Evolutionary conservation across 2,113 vertebrate genomes (phyloP), one percentile per base, ranked within the genome.

Genomic region (Enhydra lutris): DNA sequence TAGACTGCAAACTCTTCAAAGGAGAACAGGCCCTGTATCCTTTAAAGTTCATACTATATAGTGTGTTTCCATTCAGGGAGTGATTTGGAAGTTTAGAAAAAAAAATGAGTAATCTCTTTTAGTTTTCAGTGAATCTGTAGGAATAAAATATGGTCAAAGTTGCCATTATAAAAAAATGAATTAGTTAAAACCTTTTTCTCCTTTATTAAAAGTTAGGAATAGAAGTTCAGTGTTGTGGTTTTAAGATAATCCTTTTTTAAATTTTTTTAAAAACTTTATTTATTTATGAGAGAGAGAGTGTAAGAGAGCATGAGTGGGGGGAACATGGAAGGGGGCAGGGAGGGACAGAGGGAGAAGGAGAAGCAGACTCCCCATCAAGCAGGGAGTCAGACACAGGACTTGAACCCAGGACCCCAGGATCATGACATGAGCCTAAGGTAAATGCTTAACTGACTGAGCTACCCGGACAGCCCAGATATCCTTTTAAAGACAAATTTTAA

Each of bases 1-100:
- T 42, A 57, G 78, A 91, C 82, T 84, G 29, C 69, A 96, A 92
- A 95, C 92, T 92, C 94, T 95, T 90, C 95, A 84, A 97, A 97
- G 87, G 90, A 92, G 45, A 92, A n/a, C 17, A 90, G 36, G 26
- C 55, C 63, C 34, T 45, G 13, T 39, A 36, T 86, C 95, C 89
- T 93, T 85, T 86, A 95, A 96, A 91, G 92, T 92, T 81, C 59
- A 81, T 96, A 86, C 80, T 42, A 69, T 78, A 71, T 6, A 89
- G 29, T 86, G 23, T 84, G 13, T 95, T 96, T 96, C 93, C 24
- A 1, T 52, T 92, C 63, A 84, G 92, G 90, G 73, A 97, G 71
- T 97, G 74, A 94, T 90, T 92, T 97, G 23, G 42, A 94, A 92
- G 79, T 93, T 95, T 89, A 86, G 81, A 13, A 57, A 69, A 57